These are phyloP conservation scores for Homalodisca vitripennis DNA, from an alignment of 1,140 invertebrate genomes.

Conservation along the genomic window DNA sequence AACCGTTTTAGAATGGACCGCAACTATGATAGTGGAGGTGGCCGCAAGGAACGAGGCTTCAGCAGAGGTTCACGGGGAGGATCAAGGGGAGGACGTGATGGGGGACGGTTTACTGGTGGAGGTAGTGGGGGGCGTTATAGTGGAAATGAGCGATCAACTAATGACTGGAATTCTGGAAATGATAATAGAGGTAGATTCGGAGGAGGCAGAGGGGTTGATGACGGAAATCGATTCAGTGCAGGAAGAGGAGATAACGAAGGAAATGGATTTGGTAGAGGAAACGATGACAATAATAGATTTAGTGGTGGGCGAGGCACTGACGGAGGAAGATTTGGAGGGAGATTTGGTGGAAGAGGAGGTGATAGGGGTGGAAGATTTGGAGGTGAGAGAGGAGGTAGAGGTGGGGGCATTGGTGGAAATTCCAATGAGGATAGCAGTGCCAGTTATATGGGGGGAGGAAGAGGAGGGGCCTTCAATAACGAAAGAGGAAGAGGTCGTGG, in stretches of 20 bases:
- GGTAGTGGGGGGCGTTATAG: background rate
- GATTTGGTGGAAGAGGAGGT: slow-evolving; percentile 3
- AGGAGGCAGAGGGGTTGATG: too few relatives aligned
- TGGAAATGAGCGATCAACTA: background rate
- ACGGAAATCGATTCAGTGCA: background rate
- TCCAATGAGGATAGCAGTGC: background rate
- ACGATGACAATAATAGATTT: too few relatives aligned
- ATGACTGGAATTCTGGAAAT: background rate
- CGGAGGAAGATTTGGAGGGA: background rate
- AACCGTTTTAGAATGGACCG: slow-evolving; percentile 1
- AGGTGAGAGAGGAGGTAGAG: background rate
- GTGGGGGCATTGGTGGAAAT: background rate
- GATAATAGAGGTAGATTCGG: background rate
- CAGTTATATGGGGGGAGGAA: background rate
- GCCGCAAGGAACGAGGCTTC: background rate
- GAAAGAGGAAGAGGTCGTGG: background rate
- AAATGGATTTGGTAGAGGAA: slow-evolving; percentile 26
- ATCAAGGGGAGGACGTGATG: background rate
- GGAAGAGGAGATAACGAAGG: slow-evolving; percentile 23
- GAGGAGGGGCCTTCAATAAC: background rate
- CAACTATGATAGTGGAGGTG: background rate
- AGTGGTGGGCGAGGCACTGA: background rate
- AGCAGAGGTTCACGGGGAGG: background rate
- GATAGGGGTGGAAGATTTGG: background rate
- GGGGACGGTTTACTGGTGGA: background rate